Base-by-base conservation (phyloP, 2,888 invertebrate genomes). In the Ditylenchus weischeri region DNA sequence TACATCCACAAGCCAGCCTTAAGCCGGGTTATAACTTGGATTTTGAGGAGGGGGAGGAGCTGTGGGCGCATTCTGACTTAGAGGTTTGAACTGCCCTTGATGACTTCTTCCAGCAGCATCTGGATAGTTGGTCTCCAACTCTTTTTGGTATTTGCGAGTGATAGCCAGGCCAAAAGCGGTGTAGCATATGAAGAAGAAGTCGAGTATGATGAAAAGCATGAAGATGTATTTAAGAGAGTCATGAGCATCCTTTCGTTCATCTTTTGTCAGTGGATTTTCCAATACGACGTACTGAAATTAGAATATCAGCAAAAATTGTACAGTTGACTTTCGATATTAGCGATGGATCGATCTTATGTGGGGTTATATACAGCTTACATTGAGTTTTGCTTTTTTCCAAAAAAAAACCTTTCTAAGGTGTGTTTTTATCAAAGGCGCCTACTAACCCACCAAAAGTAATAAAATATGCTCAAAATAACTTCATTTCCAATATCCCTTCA, bases 161-260 rank as follows among this genome's bases (percentile, higher is more conserved):
- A 69, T 64, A 38, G 62, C 68, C n/a, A 75, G 54, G 13, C 72
- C 76, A 19, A 58, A 64, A 15, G 67, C 54, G 54, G 66, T 61
- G 57, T 73, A 73, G 51, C 72, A 58, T 49, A 74, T 76, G 65
- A 76, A 70, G 49, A 73, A 54, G 59, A 72, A 64, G 62, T 69
- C 69, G 59, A 76, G 57, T 35, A 68, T 57, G 47, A 73, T 62
- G 48, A 69, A 47, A 13, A 73, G 48, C 62, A 71, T 38, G 47
- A 73, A 59, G 43, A 43, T 62, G 35, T 59, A 63, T 11, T 49
- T 70, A n/a, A 64, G 62, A 35, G 62, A 36, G 23, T 70, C 75
- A 51, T 61, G 51, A 18, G 65, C 69, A 43, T 73, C 71, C 43
- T 59, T 62, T 13, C 58, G 59, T 21, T 57, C 72, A 18, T 62